Conservation (phyloP, 2,113 vertebrate genomes). For the Lipotes vexillifer region DNA sequence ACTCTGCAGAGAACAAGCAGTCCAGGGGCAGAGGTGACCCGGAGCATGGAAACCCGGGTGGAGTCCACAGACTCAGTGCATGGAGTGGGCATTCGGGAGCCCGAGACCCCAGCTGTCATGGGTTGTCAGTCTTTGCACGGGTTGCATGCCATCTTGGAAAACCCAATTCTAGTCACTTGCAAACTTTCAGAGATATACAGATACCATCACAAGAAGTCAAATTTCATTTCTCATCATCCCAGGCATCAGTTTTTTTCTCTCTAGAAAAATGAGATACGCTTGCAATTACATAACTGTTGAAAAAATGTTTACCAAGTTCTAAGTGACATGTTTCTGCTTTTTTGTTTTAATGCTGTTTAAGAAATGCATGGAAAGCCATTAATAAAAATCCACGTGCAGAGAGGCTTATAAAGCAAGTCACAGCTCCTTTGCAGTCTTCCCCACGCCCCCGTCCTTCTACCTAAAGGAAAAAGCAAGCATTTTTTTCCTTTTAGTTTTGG, state of each 20-base stretch:
- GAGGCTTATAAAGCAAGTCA: neutral
- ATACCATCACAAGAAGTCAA: neutral
- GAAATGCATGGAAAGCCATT: neutral
- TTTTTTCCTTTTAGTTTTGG: neutral
- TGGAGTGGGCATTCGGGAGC: too few relatives aligned
- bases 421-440: neutral
- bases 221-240: too few relatives aligned
- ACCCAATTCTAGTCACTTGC: neutral
- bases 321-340: neutral
- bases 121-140: too few relatives aligned
- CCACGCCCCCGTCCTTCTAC: neutral
- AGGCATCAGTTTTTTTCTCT: neutral
- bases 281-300: neutral
- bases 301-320: too few relatives aligned
- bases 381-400: neutral
- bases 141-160: neutral
- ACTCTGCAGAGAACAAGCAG: neutral
- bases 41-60: too few relatives aligned
- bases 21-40: neutral
- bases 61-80: neutral
- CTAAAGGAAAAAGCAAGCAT: neutral
- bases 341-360: neutral
- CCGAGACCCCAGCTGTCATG: neutral
- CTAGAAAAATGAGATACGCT: neutral
- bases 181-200: neutral